Conservation (phyloP, 2,888 invertebrate genomes). For the Xestoiulus laeticollis region DNA sequence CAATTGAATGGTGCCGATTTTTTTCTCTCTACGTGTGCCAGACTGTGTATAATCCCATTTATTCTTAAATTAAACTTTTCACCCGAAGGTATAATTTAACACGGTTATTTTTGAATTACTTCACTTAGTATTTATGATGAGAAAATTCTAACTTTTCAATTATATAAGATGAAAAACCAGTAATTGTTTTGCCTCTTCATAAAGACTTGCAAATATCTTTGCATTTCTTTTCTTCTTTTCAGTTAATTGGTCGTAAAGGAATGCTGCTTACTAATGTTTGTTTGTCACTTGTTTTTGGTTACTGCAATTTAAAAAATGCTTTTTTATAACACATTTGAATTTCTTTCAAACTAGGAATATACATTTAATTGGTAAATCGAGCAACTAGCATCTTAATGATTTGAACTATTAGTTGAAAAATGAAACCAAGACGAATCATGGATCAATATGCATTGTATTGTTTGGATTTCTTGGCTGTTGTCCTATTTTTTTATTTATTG, state of each 20-base stretch:
- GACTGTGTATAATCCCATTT: slow-evolving; percentile 2
- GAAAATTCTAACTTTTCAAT: not conserved
- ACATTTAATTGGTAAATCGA: not conserved
- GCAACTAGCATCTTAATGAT: not conserved
- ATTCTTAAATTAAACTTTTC: not conserved
- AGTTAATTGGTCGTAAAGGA: not conserved
- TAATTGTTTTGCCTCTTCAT: slow-evolving; percentile 10
- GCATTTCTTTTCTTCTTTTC: not conserved
- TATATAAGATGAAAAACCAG: not conserved
- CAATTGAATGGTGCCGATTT: not conserved
- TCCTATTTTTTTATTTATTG: not conserved
- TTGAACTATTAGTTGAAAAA: not conserved
- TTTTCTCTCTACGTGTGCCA: not conserved
- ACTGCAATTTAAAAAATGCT: not conserved
- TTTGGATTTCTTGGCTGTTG: not conserved
- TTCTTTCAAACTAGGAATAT: not conserved
- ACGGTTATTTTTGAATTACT: not conserved
- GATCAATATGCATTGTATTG: not conserved
- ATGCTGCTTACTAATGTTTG: not conserved
- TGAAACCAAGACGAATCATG: not conserved
- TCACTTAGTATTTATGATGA: slow-evolving; percentile 3
- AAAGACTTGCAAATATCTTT: not conserved
- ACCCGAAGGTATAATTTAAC: not conserved
- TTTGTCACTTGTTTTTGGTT: not conserved
- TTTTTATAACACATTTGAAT: not conserved